Conservation (phyloP, 2,888 invertebrate species). For the Adela reaumurella region DNA sequence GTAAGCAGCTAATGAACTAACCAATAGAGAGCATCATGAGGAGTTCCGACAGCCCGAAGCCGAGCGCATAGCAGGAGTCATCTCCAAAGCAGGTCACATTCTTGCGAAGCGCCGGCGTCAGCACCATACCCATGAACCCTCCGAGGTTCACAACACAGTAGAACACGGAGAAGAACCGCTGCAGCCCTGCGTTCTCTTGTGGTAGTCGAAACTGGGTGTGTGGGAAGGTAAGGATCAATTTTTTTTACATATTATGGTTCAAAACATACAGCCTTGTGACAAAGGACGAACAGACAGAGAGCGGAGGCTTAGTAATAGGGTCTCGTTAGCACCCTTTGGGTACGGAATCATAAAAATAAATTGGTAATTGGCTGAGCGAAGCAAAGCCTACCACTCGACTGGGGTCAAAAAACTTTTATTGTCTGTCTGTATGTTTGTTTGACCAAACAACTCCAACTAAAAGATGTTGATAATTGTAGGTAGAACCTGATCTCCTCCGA, state of each 20-base stretch:
- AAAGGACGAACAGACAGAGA: too few relatives aligned
- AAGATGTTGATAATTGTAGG: too few relatives aligned
- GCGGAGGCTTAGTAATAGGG: too few relatives aligned
- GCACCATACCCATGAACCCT: constrained; percentile 61
- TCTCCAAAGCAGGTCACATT: constrained; percentile 64
- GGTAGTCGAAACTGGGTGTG: constrained; percentile 57
- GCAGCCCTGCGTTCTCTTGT: constrained; percentile 62
- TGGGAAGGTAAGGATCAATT: neutral
- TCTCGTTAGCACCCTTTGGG: too few relatives aligned
- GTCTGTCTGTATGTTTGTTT: too few relatives aligned
- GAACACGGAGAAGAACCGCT: constrained; percentile 76
- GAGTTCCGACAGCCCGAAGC: constrained; percentile 74
- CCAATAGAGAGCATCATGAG: constrained; percentile 67
- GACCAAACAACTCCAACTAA: too few relatives aligned
- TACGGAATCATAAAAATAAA: too few relatives aligned
- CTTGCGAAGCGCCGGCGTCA: constrained; percentile 70
- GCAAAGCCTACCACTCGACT: too few relatives aligned
- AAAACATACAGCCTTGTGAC: too few relatives aligned
- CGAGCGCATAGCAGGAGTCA: constrained; percentile 68
- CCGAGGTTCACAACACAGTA: constrained; percentile 78
- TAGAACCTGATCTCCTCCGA: constrained; percentile 85
- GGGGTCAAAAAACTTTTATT: too few relatives aligned
- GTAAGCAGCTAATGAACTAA: constrained; percentile 23
- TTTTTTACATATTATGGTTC: too few relatives aligned
- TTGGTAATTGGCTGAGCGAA: too few relatives aligned